Percentiles rank a stretch among this genome's conserved stretches.
Evolutionary conservation across 2,888 invertebrate genomes (phyloP).

Genomic region (Himalopsyche tibetana): DNA sequence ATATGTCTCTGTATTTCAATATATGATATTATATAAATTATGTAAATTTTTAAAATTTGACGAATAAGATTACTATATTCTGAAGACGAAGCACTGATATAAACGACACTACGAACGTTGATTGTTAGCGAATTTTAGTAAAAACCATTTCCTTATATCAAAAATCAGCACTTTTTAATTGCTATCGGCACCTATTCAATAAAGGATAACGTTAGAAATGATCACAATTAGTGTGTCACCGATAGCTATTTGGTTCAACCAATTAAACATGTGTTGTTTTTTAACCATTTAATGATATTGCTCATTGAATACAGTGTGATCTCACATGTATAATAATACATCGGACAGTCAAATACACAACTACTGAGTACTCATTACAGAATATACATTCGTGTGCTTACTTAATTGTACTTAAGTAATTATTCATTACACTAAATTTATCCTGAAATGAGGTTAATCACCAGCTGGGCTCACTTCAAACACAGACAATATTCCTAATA

Average conservation of each 20-base stretch:
- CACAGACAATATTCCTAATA: conserved; percentile 62
- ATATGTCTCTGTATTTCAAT: conserved; percentile 37
- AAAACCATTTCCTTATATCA: background rate
- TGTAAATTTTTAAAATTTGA: conserved; percentile 12
- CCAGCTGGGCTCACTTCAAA: conserved; percentile 56
- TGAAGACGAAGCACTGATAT: conserved; percentile 38
- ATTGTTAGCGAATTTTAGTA: background rate
- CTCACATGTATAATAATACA: conserved; percentile 22
- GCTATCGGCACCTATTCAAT: no score
- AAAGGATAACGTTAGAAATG: background rate
- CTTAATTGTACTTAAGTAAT: conserved; percentile 20
- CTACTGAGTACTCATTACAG: conserved; percentile 24
- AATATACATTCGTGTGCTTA: conserved; percentile 23
- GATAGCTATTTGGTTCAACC: conserved; percentile 4
- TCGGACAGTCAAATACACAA: conserved; percentile 34
- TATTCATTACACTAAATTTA: background rate
- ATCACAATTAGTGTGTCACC: background rate
- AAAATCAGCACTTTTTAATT: background rate
- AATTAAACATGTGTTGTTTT: background rate
- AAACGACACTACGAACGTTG: conserved; percentile 33
- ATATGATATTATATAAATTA: conserved; percentile 35
- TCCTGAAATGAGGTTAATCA: conserved; percentile 36
- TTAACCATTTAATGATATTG: conserved; percentile 43
- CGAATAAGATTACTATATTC: conserved; percentile 17
- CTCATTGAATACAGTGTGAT: conserved; percentile 51